Evolutionary conservation across 2,797 vertebrate species (phyloP), one percentile per base, ranked within the genome.

Genomic region (Columba guinea): DNA sequence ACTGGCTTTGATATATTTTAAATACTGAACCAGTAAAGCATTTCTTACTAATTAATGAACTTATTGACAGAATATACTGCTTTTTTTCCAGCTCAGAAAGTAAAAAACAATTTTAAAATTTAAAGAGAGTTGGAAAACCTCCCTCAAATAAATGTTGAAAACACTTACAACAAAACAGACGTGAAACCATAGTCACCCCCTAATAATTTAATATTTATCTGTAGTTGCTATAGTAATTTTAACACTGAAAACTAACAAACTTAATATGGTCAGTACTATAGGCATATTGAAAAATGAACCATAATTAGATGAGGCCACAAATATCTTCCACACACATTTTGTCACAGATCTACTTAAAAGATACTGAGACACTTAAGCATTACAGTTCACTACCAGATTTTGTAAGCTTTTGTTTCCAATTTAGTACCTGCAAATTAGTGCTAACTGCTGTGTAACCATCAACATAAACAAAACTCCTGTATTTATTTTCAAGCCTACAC

Each of bases 241-340:
- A 97, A 90, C 83, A 93, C 62, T 94, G 87, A 96, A 96, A 95
- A 95, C 41, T 71, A 94, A 87, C 90, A 95, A 88, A 95, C 73
- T 91, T 53, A 92, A 83, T 39, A 95, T 78, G 86, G 70, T 69
- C 90, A 84, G 56, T 87, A 75, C 49, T 83, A 96, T 3, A 88
- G 37, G 48, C 68, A 95, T 32, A 94, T 13, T 95, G 78, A 90
- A 97, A 95, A 88, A 93, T 79, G 64, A 96, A 91, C 65, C 69
- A 76, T 56, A 86, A 84, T 80, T 74, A 95, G 63, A 94, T 77
- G 88, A 94, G 39, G 35, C 78, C 59, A 87, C 23, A 95, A 78
- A 56, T 71, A 78, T 41, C 75, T 96, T 95, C 84, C 86, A 92
- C 52, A 74, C 5, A 0, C 20, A 32, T 67, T 94, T 49, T 68